These are phyloP conservation scores for Diaphora mendica DNA, from an alignment of 2,888 invertebrate genomes.

Conservation along the genomic window DNA sequence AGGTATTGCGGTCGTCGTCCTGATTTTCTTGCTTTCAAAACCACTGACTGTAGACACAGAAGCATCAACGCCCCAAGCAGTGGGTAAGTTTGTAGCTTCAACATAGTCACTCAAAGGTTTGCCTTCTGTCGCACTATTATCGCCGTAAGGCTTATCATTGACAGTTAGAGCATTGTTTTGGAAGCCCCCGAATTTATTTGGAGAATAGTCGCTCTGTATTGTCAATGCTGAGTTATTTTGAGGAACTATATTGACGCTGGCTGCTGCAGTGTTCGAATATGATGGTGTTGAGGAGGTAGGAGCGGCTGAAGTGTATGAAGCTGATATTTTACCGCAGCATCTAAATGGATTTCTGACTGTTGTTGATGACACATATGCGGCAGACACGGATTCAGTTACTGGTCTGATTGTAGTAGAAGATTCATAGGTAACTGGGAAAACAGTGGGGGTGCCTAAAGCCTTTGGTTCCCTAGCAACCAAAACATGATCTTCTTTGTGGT, in stretches of 20 bases:
- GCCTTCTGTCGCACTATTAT: conserved; percentile 74
- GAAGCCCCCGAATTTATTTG: conserved; percentile 74
- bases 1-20: conserved; percentile 62
- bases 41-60: conserved; percentile 67
- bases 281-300: conserved; percentile 67
- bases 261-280: conserved; percentile 79
- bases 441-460: conserved; percentile 69
- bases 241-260: conserved; percentile 62
- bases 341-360: conserved; percentile 73
- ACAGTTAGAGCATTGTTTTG: conserved; percentile 75
- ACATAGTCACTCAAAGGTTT: conserved; percentile 81
- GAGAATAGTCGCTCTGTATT: conserved; percentile 63
- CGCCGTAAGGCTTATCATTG: conserved; percentile 79
- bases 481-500: conserved; percentile 67
- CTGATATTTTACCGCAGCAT: conserved; percentile 80
- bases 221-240: conserved; percentile 66
- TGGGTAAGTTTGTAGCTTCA: conserved; percentile 78
- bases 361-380: conserved; percentile 57
- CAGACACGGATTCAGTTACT: conserved; percentile 54
- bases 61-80: conserved; percentile 79
- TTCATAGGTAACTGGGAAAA: conserved; percentile 61
- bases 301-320: conserved; percentile 76
- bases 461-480: conserved; percentile 75
- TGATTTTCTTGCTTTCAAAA: conserved; percentile 79
- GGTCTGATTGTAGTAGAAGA: conserved; percentile 61